phyloP scores from a whole-genome alignment of 1,140 invertebrate species.

The Listronotus oregonensis region DNA sequence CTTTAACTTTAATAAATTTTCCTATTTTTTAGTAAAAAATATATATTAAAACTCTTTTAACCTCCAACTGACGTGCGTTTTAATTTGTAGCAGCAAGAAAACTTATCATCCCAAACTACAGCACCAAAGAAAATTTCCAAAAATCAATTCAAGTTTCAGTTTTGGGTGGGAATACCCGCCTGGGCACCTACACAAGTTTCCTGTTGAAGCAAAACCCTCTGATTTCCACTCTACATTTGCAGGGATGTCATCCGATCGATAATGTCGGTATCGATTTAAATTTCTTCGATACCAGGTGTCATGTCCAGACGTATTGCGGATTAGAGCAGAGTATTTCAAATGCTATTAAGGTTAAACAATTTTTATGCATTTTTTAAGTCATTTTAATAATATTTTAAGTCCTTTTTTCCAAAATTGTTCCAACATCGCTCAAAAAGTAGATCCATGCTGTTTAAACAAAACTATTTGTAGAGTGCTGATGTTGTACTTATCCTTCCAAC shows the following conservation, averaged over 20 bases:
- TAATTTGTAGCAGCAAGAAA: not conserved
- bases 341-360: slow-evolving; percentile 39
- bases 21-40: too few species aligned
- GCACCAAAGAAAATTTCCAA: slow-evolving; percentile 12
- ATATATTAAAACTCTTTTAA: too few species aligned
- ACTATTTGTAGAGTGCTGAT: slow-evolving; percentile 46
- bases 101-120: not conserved
- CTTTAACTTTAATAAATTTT: too few species aligned
- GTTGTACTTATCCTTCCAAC: slow-evolving; percentile 45
- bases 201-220: slow-evolving; percentile 52
- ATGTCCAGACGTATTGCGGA: slow-evolving; percentile 37
- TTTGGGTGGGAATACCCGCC: slow-evolving; percentile 44
- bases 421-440: too few species aligned
- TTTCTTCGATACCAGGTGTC: slow-evolving; percentile 49
- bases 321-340: slow-evolving; percentile 38
- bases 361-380: not conserved
- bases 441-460: too few species aligned
- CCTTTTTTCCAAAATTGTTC: too few species aligned
- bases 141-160: slow-evolving; percentile 45
- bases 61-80: too few species aligned
- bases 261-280: slow-evolving; percentile 47
- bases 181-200: slow-evolving; percentile 43
- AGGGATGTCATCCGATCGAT: slow-evolving; percentile 38
- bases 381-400: too few species aligned
- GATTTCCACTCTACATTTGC: slow-evolving; percentile 45